A percentile compares a stretch with the other conserved stretches of the same genome.
phyloP scores from a whole-genome alignment of 1,140 invertebrate species.

The Nasonia giraulti region DNA sequence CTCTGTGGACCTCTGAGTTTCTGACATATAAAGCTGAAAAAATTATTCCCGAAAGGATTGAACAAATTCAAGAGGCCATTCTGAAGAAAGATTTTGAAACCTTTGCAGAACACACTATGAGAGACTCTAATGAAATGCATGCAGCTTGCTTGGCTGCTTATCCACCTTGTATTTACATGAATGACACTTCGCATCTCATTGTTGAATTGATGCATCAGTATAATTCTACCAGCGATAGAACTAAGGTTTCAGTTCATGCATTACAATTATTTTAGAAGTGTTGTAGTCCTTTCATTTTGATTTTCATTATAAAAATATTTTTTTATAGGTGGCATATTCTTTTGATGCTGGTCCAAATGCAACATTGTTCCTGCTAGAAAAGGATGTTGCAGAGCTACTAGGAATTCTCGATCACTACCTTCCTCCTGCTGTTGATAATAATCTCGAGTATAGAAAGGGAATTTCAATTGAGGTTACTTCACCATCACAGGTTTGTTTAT shows the following conservation, averaged over 20 bases:
- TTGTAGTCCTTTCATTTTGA: conserved; percentile 8
- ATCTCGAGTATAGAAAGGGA: conserved; percentile 77
- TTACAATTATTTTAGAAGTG: conserved; percentile 38
- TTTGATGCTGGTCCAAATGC: conserved; percentile 99
- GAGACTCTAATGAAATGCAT: conserved; percentile 98
- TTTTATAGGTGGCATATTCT: conserved; percentile 89
- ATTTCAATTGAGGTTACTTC: conserved; percentile 65
- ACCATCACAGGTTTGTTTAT: conserved; percentile 60
- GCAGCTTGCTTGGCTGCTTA: conserved; percentile 95
- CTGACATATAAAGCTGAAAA: conserved; percentile 83
- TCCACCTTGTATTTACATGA: conserved; percentile 96
- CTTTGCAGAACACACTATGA: conserved; percentile 97
- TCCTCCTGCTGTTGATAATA: conserved; percentile 74
- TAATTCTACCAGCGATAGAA: conserved; percentile 80
- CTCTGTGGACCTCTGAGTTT: conserved; percentile 87
- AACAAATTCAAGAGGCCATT: conserved; percentile 87
- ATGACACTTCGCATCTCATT: conserved; percentile 88
- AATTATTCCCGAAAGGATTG: conserved; percentile 79
- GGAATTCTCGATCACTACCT: conserved; percentile 83
- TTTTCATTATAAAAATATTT: background rate
- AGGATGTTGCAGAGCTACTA: conserved; percentile 82
- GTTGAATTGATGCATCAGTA: conserved; percentile 88
- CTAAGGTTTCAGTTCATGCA: conserved; percentile 74
- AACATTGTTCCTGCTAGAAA: conserved; percentile 89
- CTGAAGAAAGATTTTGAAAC: conserved; percentile 85